Base-by-base conservation (phyloP, 2,797 vertebrate genomes). In the Anguilla obscura region DNA sequence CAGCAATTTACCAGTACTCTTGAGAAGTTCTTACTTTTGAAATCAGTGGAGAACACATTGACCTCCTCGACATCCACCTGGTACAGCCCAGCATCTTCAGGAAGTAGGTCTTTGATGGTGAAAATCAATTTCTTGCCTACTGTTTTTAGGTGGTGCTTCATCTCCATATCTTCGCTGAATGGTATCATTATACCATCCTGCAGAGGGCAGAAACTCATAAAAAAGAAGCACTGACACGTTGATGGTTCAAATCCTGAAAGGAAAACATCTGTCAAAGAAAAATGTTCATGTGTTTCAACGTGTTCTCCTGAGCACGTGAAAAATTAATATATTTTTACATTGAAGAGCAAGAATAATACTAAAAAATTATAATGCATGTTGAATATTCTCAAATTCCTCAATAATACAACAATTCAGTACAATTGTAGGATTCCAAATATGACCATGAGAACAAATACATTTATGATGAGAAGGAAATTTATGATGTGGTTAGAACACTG, bases 141-240 rank as follows among this genome's bases (percentile, higher is more conserved):
- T 87, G 91, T 92, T 91, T 96, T 96, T 89, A 98, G 92, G 83
- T 45, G 92, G 85, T 97, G 96, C 92, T 96, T 98, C 87, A 90
- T 86, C 0, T 92, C 93, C 0, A 91, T 91, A 0, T 97, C 96
- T 0, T 89, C 90, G 80, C 91, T 91, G 0, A 94, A 97, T 16
- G 96, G 93, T 89, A 98, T 90, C 96, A 96, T 96, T 86, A 97
- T 90, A 0, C 97, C 97, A 14, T 99, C 94, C 98, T 99, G 91
- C 33, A 90, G 84, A 83, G 14, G 56, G 45, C 40, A 36, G 45
- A 84, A 84, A 10, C 40, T n/a, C 33, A 2, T 83, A 4, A 52
- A n/a, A 4, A 21, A 52, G 45, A 24, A 27, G 80, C 6, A 27
- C 80, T 52, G 9, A 50, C 80, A 52, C 8, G 48, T n/a, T n/a